Percentiles rank a stretch among this genome's conserved stretches.
Conservation (phyloP, 2,888 invertebrate genomes). For the Cosmopolites sordidus region DNA sequence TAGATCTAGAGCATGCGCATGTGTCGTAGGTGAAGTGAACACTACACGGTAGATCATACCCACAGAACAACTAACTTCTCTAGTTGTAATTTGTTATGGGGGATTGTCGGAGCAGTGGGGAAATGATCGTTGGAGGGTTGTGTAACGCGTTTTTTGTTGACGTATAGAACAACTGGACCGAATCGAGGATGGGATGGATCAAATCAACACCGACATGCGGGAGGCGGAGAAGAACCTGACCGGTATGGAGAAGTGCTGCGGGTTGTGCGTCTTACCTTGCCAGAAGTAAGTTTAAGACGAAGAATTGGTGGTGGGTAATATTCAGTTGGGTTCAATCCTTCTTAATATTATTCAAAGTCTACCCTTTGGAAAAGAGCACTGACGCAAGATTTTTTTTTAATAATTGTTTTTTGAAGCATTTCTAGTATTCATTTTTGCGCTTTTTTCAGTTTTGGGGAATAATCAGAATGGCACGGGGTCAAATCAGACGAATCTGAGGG, state of each 20-base stretch:
- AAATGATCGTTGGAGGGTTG: neutral
- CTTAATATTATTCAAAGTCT: too few relatives aligned
- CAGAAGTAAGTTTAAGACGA: conserved; percentile 92
- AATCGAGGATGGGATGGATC: conserved; percentile 99
- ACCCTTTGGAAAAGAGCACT: too few relatives aligned
- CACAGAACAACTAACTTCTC: neutral
- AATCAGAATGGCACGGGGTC: too few relatives aligned
- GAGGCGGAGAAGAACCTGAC: conserved; percentile 99
- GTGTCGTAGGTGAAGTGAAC: conserved; percentile 29
- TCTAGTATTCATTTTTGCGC: too few relatives aligned
- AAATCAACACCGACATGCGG: conserved; percentile 99
- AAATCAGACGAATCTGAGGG: too few relatives aligned
- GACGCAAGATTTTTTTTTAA: too few relatives aligned
- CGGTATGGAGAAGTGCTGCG: conserved; percentile 99
- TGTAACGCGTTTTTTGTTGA: conserved; percentile 4
- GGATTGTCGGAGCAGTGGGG: neutral
- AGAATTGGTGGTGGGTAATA: too few relatives aligned
- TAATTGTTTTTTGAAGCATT: too few relatives aligned
- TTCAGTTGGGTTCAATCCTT: too few relatives aligned
- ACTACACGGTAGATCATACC: conserved; percentile 22
- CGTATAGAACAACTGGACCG: conserved; percentile 95
- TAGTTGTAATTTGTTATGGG: neutral
- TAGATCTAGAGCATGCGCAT: conserved; percentile 36
- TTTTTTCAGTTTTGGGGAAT: too few relatives aligned
- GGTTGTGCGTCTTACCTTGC: conserved; percentile 97